Percentiles rank a stretch among this genome's conserved stretches.
Conservation (phyloP, 1,140 invertebrate species). For the Drosophila tsacasi region DNA sequence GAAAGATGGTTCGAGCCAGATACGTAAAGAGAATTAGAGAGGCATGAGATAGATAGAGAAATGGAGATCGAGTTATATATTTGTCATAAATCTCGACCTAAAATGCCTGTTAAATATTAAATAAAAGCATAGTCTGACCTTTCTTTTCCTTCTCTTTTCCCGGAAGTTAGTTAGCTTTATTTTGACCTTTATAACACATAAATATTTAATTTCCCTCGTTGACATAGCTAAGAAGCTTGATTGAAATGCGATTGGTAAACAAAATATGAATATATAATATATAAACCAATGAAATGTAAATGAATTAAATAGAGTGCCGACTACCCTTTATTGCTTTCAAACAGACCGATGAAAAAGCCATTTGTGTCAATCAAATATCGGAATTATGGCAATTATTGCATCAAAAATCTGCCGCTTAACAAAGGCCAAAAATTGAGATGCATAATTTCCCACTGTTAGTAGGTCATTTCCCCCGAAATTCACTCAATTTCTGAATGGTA, state of each 20-base stretch:
- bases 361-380: slow-evolving; percentile 7
- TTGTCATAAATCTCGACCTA: neutral
- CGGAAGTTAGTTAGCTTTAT: neutral
- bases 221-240: neutral
- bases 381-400: slow-evolving; percentile 5
- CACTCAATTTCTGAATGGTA: slow-evolving; percentile 18
- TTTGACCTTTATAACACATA: neutral
- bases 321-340: neutral
- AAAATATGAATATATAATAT: neutral
- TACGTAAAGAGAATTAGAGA: too few species aligned
- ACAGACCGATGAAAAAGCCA: neutral
- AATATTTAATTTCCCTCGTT: slow-evolving; percentile 11
- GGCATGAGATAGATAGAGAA: too few species aligned
- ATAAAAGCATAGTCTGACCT: neutral
- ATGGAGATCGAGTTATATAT: too few species aligned
- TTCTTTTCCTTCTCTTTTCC: neutral
- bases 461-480: neutral
- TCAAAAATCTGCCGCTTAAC: neutral
- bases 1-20: too few species aligned
- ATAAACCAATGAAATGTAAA: neutral
- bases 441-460: neutral
- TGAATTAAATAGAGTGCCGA: neutral
- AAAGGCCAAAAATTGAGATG: slow-evolving; percentile 7
- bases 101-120: neutral
- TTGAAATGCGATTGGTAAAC: neutral